These are phyloP conservation scores for Bucco capensis DNA, from an alignment of 2,113 vertebrate genomes.

Conservation along the genomic window DNA sequence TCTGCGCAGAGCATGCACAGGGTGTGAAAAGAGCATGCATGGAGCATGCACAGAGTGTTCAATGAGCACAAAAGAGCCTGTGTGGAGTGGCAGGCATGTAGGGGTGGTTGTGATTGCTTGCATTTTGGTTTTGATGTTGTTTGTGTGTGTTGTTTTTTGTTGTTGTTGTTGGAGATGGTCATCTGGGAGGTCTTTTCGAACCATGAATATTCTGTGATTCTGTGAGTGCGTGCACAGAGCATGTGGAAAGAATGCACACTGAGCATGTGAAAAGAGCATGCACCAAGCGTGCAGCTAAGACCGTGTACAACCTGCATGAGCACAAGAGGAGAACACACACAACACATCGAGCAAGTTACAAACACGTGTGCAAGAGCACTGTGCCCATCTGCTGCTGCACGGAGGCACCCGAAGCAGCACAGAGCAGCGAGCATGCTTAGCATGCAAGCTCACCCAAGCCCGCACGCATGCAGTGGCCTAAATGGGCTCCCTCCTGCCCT, in stretches of 20 bases:
- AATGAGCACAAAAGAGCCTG: no score
- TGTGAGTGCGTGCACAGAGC: no score
- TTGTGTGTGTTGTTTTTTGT: no score
- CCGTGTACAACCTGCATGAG: fast-evolving
- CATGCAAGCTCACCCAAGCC: not conserved
- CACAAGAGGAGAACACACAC: fast-evolving
- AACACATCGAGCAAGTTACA: fast-evolving
- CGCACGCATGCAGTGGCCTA: fast-evolving
- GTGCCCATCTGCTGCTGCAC: fast-evolving
- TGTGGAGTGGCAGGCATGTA: no score
- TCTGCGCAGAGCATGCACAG: fast-evolving
- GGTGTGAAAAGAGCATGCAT: fast-evolving
- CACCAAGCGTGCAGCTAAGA: fast-evolving
- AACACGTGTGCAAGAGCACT: fast-evolving
- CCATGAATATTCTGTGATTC: no score
- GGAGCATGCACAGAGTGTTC: not conserved
- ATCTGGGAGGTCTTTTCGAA: no score
- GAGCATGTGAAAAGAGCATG: fast-evolving
- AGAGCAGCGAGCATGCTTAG: not conserved
- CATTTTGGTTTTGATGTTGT: no score
- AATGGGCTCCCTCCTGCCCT: not conserved
- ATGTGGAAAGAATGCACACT: fast-evolving
- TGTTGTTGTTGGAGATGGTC: no score
- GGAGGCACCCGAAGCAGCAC: not conserved
- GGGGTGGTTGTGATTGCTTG: no score